phyloP scores from a whole-genome alignment of 2,113 vertebrate species.

The Orycteropus afer region DNA sequence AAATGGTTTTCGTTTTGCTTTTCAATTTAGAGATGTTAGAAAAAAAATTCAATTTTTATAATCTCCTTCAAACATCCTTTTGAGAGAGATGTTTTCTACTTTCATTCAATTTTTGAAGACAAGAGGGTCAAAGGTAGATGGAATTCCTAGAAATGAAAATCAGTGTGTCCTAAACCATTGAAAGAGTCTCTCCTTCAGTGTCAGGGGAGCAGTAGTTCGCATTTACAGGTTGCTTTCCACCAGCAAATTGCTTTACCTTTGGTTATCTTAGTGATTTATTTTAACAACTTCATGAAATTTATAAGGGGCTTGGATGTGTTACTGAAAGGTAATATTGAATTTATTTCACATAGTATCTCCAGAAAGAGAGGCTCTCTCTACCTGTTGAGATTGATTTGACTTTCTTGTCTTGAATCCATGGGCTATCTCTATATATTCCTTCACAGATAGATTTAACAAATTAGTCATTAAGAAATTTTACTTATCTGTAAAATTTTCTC shows the following conservation, averaged over 20 bases:
- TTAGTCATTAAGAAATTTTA: neutral
- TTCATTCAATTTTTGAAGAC: constrained; percentile 1
- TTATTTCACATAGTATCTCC: constrained; percentile 34
- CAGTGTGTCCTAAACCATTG: neutral
- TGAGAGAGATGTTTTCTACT: neutral
- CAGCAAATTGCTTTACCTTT: neutral
- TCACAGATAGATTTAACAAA: neutral
- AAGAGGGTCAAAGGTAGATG: neutral
- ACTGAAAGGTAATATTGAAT: neutral
- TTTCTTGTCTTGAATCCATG: neutral
- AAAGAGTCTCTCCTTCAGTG: neutral
- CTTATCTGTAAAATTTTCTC: neutral
- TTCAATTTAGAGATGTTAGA: neutral
- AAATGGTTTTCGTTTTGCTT: neutral
- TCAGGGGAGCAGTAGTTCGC: neutral
- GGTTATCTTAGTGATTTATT: constrained; percentile 36
- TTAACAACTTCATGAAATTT: neutral
- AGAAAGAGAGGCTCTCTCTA: neutral
- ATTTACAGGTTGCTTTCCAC: neutral
- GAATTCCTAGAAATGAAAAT: neutral
- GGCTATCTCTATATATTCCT: neutral
- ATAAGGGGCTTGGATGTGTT: neutral
- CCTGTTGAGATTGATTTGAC: neutral
- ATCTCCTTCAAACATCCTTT: neutral
- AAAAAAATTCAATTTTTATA: neutral